These are phyloP conservation scores for Alloplasta piceator DNA, from an alignment of 2,888 invertebrate genomes.

Conservation along the genomic window DNA sequence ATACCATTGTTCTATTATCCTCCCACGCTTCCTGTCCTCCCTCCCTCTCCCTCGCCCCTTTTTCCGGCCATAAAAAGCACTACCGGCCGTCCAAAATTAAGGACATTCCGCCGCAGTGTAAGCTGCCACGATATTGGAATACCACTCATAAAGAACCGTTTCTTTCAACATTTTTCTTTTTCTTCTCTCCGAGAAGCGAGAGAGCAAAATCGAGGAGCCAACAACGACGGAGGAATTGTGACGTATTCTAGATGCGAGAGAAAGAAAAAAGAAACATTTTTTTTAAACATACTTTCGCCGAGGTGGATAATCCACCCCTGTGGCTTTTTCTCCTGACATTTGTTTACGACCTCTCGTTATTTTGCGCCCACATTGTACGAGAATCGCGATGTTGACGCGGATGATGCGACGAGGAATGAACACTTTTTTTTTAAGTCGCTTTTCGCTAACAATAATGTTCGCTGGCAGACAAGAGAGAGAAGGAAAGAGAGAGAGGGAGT, in stretches of 20 bases:
- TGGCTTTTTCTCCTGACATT: conserved; percentile 11
- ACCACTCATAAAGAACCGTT: conserved; percentile 63
- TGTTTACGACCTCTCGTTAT: conserved; percentile 43
- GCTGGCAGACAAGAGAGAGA: neutral
- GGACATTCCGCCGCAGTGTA: conserved; percentile 56
- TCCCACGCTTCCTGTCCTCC: conserved; percentile 68
- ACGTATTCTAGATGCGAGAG: neutral
- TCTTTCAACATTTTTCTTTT: conserved; percentile 32
- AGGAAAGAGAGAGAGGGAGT: neutral
- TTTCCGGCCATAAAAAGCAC: conserved; percentile 81
- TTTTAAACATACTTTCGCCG: neutral
- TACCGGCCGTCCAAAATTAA: conserved; percentile 68
- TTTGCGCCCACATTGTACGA: conserved; percentile 16
- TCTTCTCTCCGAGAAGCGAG: neutral
- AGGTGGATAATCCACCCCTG: conserved; percentile 43
- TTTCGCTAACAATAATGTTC: conserved; percentile 5
- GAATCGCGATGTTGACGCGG: conserved; percentile 14
- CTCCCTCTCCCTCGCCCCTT: conserved; percentile 74
- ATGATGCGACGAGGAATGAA: conserved; percentile 13
- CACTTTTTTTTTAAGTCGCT: neutral
- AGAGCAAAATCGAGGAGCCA: conserved; percentile 4
- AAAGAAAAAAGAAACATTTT: conserved; percentile 15
- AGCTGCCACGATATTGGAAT: conserved; percentile 63
- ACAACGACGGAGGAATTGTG: conserved; percentile 33
- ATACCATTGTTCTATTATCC: conserved; percentile 69